These are phyloP conservation scores for Falcunculus frontatus DNA, from an alignment of 2,113 vertebrate species.

Conservation along the genomic window DNA sequence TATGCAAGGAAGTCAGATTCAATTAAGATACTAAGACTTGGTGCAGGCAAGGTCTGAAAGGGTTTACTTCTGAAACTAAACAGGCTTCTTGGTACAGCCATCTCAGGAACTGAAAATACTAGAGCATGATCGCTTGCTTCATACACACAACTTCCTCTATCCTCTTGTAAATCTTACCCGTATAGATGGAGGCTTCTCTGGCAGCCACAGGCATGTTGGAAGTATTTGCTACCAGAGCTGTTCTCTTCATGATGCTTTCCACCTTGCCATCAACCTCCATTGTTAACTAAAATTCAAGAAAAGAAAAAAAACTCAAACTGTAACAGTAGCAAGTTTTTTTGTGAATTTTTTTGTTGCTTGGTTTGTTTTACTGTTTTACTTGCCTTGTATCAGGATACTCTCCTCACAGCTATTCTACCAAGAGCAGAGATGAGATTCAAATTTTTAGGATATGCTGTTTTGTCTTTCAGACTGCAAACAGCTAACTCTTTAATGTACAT, in stretches of 20 bases:
- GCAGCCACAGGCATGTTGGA: constrained; percentile 99
- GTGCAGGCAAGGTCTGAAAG: background rate
- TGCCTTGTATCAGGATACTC: background rate
- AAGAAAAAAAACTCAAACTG: background rate
- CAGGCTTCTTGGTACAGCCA: background rate
- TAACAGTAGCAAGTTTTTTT: background rate
- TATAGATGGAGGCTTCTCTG: constrained; percentile 97
- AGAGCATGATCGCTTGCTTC: background rate
- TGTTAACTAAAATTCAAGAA: constrained; percentile 79
- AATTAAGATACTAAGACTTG: background rate
- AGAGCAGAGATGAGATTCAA: background rate
- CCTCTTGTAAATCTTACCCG: constrained; percentile 74
- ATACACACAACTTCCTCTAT: background rate
- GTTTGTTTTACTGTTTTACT: background rate
- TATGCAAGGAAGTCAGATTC: background rate
- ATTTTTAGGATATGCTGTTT: background rate
- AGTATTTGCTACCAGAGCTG: constrained; percentile 95
- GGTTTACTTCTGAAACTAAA: background rate
- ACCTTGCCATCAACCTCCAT: constrained; percentile 96
- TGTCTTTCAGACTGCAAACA: background rate
- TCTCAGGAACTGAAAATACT: background rate
- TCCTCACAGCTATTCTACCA: background rate
- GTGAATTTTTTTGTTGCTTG: background rate
- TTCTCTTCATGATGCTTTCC: constrained; percentile 99
- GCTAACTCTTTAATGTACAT: background rate